Percentiles rank a stretch among this genome's conserved stretches.
Conservation (phyloP, 2,113 vertebrate genomes). For the Empidonax alnorum region DNA sequence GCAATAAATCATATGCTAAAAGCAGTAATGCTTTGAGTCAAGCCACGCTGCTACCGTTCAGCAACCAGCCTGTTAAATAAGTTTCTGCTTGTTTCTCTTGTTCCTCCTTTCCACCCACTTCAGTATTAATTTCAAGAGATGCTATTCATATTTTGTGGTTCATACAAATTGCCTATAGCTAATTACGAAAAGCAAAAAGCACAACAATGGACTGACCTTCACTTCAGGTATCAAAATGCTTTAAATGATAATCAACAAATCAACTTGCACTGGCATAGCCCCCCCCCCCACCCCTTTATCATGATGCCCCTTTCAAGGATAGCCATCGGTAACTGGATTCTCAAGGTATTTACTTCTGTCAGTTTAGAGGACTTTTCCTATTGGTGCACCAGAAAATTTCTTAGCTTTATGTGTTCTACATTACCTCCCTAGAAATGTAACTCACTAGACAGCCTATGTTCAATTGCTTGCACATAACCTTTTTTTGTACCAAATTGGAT, state of each 20-base stretch:
- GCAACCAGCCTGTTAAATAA: slow-evolving; percentile 47
- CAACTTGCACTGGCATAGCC: neutral
- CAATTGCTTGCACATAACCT: neutral
- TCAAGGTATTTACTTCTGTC: neutral
- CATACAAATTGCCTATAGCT: neutral
- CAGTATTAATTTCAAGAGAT: slow-evolving; percentile 26
- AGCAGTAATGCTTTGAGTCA: slow-evolving; percentile 49
- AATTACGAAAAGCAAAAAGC: neutral
- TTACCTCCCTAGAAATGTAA: neutral
- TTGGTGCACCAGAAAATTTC: neutral
- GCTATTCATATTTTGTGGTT: neutral
- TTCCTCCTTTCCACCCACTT: slow-evolving; percentile 34
- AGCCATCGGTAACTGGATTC: neutral
- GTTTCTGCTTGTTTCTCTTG: slow-evolving; percentile 27
- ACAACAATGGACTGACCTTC: neutral
- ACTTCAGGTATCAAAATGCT: neutral
- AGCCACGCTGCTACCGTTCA: slow-evolving; percentile 8
- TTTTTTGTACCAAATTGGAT: neutral
- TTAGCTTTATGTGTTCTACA: neutral
- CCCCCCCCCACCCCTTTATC: neutral
- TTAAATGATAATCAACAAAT: slow-evolving; percentile 4
- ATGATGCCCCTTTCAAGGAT: neutral
- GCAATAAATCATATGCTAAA: slow-evolving; percentile 64
- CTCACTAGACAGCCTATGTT: neutral
- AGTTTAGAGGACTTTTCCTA: neutral